A percentile compares a stretch with the other conserved stretches of the same genome.
These are phyloP conservation scores for Neogale vison DNA, from an alignment of 2,113 vertebrate genomes.

Conservation along the genomic window DNA sequence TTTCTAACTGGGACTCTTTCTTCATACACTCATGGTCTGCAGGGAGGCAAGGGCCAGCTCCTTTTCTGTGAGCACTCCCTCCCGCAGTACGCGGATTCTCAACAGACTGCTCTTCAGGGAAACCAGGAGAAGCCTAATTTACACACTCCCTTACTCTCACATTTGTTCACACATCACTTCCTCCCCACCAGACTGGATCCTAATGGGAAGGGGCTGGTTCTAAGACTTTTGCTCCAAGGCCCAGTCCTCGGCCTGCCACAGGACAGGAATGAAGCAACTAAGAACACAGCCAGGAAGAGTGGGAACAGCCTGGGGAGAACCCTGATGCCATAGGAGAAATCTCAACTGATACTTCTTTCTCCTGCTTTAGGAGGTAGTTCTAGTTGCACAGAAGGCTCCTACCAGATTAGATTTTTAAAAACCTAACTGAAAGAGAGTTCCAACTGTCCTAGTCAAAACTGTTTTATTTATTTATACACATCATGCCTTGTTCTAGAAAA, in stretches of 20 bases:
- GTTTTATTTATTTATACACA: neutral
- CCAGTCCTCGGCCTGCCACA: neutral
- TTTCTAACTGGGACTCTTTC: neutral
- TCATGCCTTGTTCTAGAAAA: neutral
- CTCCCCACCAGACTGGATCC: neutral
- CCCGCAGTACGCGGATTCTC: neutral
- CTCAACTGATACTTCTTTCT: neutral
- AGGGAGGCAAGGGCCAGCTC: neutral
- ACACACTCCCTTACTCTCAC: neutral
- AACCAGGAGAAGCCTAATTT: neutral
- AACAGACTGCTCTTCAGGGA: neutral
- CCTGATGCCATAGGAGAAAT: neutral
- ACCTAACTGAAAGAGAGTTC: neutral
- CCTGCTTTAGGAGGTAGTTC: neutral
- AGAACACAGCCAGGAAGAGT: neutral
- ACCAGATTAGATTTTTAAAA: neutral
- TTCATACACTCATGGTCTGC: neutral
- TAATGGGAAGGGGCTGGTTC: neutral
- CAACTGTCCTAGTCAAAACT: neutral
- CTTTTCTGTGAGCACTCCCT: neutral
- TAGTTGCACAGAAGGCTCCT: neutral
- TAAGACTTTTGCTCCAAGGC: neutral
- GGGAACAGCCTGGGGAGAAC: neutral
- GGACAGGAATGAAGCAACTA: neutral
- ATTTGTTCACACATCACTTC: neutral